Evolutionary conservation across 1,140 invertebrate species (phyloP), one percentile per base, ranked within the genome.

Genomic region (Notospermus geniculatus): DNA sequence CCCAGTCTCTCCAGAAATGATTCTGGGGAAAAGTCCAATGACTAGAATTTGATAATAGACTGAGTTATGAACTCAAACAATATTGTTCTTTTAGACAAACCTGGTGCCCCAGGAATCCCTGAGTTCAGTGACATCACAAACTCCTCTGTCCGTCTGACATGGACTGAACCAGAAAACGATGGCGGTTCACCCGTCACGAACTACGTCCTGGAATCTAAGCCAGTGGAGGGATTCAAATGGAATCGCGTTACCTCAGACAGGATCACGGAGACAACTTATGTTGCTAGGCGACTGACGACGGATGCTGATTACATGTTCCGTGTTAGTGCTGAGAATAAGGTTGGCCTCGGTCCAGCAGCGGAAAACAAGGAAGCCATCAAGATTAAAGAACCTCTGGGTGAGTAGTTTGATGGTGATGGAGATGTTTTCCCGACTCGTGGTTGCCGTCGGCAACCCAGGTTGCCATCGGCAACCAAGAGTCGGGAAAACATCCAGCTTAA

Each of bases 111-210:
- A 58, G 88, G 89, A 23, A 88, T 89, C 59, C 94, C 94, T 28
- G 86, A 90, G 79, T 89, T 91, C 0, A 90, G 88, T 32, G 95
- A 97, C 72, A 94, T 97, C 59, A 96, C 94, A 39, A 93, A 94
- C 4, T 95, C 97, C 75, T 94, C 92, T 5, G 98, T 94, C 74
- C 91, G 91, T 0, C 82, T 99, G 50, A 88, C 90, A 2, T 99
- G 96, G 96, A 89, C 89, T 78, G 88, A 92, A 67, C 93, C 95
- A 28, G 68, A 71, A 56, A 63, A 95, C 75, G 95, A 98, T 82
- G 96, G 96, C 62, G 96, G 96, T 46, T 91, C 91, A 59, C 93
- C 95, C 5, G 90, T 99, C 66, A 95, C 93, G 25, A 97, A 97
- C 79, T 99, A 98, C 80, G 88, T 98, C 54, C 89, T 98, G 5